These are phyloP conservation scores for Palythoa caribaeorum DNA, from an alignment of 92 coral and sea anemone genomes.

Conservation along the genomic window DNA sequence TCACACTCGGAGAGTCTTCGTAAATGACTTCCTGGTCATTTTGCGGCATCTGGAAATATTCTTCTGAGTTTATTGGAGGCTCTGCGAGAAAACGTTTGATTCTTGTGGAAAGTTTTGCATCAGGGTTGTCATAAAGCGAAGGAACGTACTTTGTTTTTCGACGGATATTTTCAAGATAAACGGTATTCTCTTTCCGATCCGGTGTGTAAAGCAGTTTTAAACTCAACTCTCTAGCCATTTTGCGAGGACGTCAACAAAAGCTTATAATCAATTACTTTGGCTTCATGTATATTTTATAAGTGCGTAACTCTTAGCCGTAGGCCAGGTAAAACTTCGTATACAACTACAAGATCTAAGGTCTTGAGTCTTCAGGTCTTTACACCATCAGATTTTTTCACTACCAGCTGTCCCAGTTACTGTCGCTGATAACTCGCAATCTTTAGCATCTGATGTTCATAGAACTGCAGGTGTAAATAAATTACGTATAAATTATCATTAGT, in stretches of 20 bases:
- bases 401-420: too few species aligned
- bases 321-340: background rate
- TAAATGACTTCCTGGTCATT: background rate
- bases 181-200: background rate
- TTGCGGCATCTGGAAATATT: slow-evolving; percentile 41
- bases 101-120: slow-evolving; percentile 48
- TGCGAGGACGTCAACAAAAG: background rate
- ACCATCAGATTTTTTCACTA: too few species aligned
- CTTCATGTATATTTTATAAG: too few species aligned
- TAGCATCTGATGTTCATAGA: too few species aligned
- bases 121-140: slow-evolving; percentile 64
- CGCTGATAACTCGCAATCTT: too few species aligned
- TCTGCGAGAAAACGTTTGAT: slow-evolving; percentile 56
- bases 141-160: slow-evolving; percentile 55
- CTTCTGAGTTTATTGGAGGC: slow-evolving; percentile 59
- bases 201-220: background rate
- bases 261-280: background rate
- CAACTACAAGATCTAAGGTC: too few species aligned
- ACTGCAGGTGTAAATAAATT: too few species aligned
- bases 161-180: background rate
- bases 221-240: background rate
- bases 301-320: background rate
- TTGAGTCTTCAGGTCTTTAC: too few species aligned
- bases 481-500: too few species aligned
- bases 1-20: background rate